A percentile compares a stretch with the other conserved stretches of the same genome.
Conservation (phyloP, 2,888 invertebrate species). For the Helleia helle region DNA sequence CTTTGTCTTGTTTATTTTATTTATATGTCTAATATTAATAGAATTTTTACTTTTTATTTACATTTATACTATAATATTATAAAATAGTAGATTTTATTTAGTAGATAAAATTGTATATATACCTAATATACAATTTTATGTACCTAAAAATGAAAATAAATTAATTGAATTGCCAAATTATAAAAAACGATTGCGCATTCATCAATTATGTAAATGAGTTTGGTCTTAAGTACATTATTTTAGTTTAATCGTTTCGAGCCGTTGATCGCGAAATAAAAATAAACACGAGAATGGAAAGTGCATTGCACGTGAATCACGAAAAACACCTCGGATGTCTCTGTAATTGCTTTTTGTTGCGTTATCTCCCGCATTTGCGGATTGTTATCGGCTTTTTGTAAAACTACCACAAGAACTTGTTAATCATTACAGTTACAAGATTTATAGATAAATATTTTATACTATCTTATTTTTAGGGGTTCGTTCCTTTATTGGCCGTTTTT, state of each 20-base stretch:
- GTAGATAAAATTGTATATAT: too few relatives aligned
- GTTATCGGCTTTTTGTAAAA: not conserved
- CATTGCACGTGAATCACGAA: slow-evolving; percentile 8
- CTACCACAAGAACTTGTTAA: not conserved
- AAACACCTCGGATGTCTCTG: slow-evolving; percentile 9
- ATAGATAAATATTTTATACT: too few relatives aligned
- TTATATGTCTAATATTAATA: too few relatives aligned
- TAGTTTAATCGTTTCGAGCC: slow-evolving; percentile 6
- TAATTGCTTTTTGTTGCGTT: slow-evolving; percentile 9
- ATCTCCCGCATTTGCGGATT: not conserved
- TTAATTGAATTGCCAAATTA: not conserved
- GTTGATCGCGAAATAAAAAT: slow-evolving; percentile 6
- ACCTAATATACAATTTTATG: too few relatives aligned
- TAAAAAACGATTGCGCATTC: not conserved
- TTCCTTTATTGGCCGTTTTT: too few relatives aligned
- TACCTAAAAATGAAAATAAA: not conserved
- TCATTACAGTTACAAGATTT: not conserved
- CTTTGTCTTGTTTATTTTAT: too few relatives aligned
- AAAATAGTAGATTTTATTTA: too few relatives aligned
- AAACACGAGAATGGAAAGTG: slow-evolving; percentile 6
- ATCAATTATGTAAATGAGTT: not conserved
- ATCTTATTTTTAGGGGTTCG: too few relatives aligned
- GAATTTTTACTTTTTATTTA: too few relatives aligned
- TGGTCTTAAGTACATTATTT: not conserved
- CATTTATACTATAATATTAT: too few relatives aligned